Percentiles rank a stretch among this genome's conserved stretches.
Evolutionary conservation across 2,113 vertebrate genomes (phyloP).

Genomic region (Spizaetus ornatus): DNA sequence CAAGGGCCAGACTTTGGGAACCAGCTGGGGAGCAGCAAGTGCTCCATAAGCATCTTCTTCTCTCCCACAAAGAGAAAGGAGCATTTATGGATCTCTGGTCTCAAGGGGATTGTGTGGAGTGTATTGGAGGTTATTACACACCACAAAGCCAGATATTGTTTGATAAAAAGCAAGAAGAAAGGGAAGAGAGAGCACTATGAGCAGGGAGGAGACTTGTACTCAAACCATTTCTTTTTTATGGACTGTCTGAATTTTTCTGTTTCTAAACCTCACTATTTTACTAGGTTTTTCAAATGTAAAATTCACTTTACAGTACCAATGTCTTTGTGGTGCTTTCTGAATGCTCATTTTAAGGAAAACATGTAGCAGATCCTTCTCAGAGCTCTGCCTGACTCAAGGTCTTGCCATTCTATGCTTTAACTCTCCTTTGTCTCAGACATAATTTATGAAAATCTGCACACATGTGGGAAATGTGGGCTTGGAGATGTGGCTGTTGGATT

Average conservation of each 20-base stretch:
- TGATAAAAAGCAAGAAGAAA: neutral
- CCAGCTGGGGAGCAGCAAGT: neutral
- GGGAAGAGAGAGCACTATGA: neutral
- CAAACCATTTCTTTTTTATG: neutral
- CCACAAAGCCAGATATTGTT: neutral
- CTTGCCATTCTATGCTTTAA: neutral
- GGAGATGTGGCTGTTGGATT: neutral
- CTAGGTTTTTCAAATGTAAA: neutral
- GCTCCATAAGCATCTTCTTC: neutral
- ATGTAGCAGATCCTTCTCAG: neutral
- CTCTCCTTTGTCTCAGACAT: neutral
- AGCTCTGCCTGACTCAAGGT: neutral
- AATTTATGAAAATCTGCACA: neutral
- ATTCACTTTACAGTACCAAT: neutral
- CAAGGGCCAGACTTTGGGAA: neutral
- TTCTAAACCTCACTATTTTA: neutral
- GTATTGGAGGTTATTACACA: neutral
- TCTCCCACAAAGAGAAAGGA: neutral
- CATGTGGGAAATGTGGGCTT: rapidly evolving
- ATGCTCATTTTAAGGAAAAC: neutral
- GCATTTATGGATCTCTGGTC: neutral
- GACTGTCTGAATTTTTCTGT: neutral
- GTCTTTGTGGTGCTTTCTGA: neutral
- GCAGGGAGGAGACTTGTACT: neutral
- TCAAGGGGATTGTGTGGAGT: neutral